Conservation (phyloP, 1,140 invertebrate genomes). For the Adoxophyes honmai region DNA sequence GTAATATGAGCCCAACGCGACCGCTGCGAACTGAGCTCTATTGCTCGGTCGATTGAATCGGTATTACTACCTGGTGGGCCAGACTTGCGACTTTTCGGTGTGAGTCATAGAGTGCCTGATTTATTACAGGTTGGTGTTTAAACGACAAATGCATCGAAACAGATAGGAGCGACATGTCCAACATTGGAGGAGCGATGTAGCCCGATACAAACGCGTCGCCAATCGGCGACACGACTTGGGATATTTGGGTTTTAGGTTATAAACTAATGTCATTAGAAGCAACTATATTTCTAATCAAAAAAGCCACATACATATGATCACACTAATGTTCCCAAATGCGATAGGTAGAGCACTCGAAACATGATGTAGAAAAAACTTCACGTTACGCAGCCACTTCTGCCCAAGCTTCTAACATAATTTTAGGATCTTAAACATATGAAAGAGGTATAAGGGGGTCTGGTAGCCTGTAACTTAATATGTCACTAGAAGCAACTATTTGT, state of each 20-base stretch:
- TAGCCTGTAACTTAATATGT: too few relatives aligned
- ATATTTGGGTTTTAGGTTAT: constrained; percentile 24
- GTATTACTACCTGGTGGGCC: neutral
- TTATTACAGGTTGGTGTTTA: constrained; percentile 77
- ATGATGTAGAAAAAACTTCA: too few relatives aligned
- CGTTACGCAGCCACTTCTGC: too few relatives aligned
- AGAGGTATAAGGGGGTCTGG: too few relatives aligned
- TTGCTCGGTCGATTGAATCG: neutral
- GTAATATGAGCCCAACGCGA: constrained; percentile 15
- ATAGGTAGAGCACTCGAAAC: too few relatives aligned
- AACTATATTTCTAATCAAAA: too few relatives aligned
- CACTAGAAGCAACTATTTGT: too few relatives aligned
- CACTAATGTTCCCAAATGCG: too few relatives aligned
- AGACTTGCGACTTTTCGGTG: constrained; percentile 28
- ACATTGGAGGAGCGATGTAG: constrained; percentile 73
- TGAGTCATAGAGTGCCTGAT: constrained; percentile 47
- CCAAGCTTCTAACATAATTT: too few relatives aligned
- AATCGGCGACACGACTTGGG: constrained; percentile 35
- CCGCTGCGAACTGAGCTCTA: constrained; percentile 28
- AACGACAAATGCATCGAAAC: constrained; percentile 76
- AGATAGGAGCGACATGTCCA: constrained; percentile 74
- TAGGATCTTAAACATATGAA: too few relatives aligned
- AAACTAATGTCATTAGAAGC: too few relatives aligned
- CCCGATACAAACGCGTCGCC: constrained; percentile 47
- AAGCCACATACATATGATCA: too few relatives aligned